phyloP scores from a whole-genome alignment of 2,113 vertebrate genomes.

The Phyllopteryx taeniolatus region DNA sequence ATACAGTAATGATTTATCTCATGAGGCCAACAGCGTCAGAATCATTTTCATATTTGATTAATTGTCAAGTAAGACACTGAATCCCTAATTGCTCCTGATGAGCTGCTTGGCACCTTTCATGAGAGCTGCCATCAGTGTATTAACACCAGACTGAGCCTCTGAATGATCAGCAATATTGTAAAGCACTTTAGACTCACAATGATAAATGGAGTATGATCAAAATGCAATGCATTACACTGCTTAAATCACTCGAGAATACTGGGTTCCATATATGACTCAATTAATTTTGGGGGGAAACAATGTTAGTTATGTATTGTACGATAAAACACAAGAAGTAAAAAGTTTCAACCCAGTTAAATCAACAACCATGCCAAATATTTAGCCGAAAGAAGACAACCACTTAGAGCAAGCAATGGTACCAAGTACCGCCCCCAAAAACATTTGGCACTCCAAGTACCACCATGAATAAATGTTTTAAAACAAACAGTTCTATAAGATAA shows the following conservation, averaged over 20 bases:
- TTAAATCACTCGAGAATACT: neutral
- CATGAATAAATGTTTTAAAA: neutral
- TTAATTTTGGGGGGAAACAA: neutral
- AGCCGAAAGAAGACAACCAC: neutral
- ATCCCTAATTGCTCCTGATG: conserved; percentile 14
- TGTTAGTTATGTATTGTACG: neutral
- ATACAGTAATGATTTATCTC: conserved; percentile 1
- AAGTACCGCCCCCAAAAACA: too few species aligned
- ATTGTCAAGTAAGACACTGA: conserved; percentile 4
- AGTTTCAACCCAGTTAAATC: neutral
- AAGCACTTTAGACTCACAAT: conserved; percentile 9
- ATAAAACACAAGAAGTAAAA: neutral
- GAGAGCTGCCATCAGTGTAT: conserved; percentile 12
- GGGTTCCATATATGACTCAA: neutral
- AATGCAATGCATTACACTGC: conserved; percentile 1
- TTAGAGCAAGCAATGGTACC: neutral
- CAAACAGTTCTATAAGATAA: too few species aligned
- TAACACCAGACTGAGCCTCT: conserved; percentile 3
- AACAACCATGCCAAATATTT: neutral
- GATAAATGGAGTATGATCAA: conserved; percentile 8
- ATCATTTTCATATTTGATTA: conserved; percentile 14
- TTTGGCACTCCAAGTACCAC: too few species aligned
- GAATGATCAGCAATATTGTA: conserved; percentile 10
- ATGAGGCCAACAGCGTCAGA: neutral
- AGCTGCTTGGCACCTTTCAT: conserved; percentile 12